Evolutionary conservation across 2,888 invertebrate genomes (phyloP), one percentile per base, ranked within the genome.

Genomic region (Polydrusus tereticollis): DNA sequence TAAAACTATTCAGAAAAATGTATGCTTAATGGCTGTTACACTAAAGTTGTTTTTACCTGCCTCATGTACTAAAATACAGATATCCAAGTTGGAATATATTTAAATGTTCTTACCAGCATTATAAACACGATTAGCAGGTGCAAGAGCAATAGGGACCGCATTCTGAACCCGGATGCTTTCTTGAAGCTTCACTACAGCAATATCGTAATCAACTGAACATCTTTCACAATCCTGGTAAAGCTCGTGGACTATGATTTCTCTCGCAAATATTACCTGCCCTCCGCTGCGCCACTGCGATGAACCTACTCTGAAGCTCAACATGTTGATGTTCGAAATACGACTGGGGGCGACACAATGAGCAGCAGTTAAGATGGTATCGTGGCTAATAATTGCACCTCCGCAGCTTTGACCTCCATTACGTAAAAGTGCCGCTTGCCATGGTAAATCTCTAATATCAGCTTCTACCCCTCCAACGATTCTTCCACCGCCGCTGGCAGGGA

Each of bases 351-450:
- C 43, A 16, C 60, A 60, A 26, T 60, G 60, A n/a, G 41, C 60
- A 1, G 60, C 60, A 23, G 60, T 60, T 23, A 60, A 21, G 1
- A 60, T 26, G 14, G 14, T 60, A 14, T 43, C 43, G 14, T 60
- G 14, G 23, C 41, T 20, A 14, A 60, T 12, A n/a, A 60, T 41
- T 12, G 43, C 14, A 26, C n/a, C 60, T 10, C 41, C 41, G 18
- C 60, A 60, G 12, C 20, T 12, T 41, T 20, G 36, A 7, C 6
- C 14, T 7, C 16, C 26, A 10, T 43, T 23, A 5, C 8, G 43
- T 10, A 60, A n/a, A 26, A 60, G 20, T 4, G 20, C 26, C 10
- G 43, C 60, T 88, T 88, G 86, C 88, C n/a, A 88, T 0, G 65
- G 65, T 8, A 23, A 18, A 10, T 65, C 36, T 14, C 12, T 33